These are phyloP conservation scores for Ciconia maguari DNA, from an alignment of 2,113 vertebrate genomes.

Conservation along the genomic window DNA sequence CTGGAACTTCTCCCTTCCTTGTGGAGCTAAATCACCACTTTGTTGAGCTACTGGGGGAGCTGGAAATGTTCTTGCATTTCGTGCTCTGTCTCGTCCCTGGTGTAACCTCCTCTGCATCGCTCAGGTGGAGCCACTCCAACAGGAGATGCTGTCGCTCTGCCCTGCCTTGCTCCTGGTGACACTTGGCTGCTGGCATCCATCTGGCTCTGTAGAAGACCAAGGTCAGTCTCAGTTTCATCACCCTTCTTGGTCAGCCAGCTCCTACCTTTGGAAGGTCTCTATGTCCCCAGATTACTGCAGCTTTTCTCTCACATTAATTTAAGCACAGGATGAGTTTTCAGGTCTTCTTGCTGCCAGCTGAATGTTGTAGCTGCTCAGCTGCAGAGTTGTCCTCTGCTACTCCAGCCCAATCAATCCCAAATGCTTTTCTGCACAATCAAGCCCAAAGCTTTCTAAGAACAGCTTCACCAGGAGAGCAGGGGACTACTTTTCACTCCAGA, in stretches of 20 bases:
- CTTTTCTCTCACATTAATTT: neutral
- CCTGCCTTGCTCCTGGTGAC: neutral
- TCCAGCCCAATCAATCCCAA: neutral
- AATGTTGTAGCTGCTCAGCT: neutral
- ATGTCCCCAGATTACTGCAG: too few species aligned
- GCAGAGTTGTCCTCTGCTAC: neutral
- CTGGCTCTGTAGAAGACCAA: neutral
- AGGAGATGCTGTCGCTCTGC: neutral
- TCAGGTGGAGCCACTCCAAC: neutral
- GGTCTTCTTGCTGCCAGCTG: neutral
- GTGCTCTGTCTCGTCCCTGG: neutral
- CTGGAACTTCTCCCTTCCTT: neutral
- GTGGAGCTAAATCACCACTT: neutral
- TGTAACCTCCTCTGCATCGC: neutral
- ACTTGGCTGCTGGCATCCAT: neutral
- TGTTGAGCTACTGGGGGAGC: neutral
- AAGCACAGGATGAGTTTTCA: neutral
- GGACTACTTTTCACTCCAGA: neutral
- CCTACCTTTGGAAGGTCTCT: neutral
- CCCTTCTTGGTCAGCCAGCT: neutral
- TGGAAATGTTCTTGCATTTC: neutral
- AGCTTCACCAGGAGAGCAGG: neutral
- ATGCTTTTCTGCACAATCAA: neutral
- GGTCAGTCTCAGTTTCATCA: neutral
- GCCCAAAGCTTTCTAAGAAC: neutral